These are phyloP conservation scores for Bombus ignitus DNA, from an alignment of 1,140 invertebrate species.

Conservation along the genomic window DNA sequence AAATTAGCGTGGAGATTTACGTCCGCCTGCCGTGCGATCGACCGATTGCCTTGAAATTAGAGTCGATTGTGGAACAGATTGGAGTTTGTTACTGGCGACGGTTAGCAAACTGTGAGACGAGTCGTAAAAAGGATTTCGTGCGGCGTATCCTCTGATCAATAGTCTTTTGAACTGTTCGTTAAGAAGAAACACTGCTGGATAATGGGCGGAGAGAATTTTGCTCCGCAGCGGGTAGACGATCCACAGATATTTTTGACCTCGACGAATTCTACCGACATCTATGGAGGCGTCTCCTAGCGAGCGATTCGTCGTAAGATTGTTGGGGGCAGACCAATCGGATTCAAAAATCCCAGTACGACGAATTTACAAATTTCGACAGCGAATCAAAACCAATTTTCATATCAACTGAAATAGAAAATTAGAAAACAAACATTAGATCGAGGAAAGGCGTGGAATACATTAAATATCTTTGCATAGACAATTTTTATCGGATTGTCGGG, in stretches of 20 bases:
- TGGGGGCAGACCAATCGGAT: no score
- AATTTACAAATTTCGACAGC: no score
- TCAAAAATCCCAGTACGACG: no score
- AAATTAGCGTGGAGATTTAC: slow-evolving; percentile 38
- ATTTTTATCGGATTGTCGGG: neutral
- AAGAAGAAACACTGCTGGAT: neutral
- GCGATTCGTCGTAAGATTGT: no score
- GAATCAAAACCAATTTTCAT: no score
- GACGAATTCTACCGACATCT: no score
- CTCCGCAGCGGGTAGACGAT: neutral
- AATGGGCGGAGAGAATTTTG: neutral
- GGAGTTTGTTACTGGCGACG: slow-evolving; percentile 7
- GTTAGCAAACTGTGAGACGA: neutral
- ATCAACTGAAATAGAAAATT: no score
- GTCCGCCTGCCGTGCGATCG: neutral
- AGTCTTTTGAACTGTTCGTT: neutral
- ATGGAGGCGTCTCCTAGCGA: no score
- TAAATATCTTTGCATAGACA: neutral
- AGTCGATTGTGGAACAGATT: slow-evolving; percentile 38
- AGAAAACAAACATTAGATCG: neutral
- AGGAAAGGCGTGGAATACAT: neutral
- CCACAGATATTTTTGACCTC: accelerated
- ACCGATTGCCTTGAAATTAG: slow-evolving; percentile 40
- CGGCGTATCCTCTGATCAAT: neutral
- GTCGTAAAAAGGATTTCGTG: neutral